phyloP scores from a whole-genome alignment of 2,888 invertebrate genomes.

The Spatulosminthurus flaviceps region DNA sequence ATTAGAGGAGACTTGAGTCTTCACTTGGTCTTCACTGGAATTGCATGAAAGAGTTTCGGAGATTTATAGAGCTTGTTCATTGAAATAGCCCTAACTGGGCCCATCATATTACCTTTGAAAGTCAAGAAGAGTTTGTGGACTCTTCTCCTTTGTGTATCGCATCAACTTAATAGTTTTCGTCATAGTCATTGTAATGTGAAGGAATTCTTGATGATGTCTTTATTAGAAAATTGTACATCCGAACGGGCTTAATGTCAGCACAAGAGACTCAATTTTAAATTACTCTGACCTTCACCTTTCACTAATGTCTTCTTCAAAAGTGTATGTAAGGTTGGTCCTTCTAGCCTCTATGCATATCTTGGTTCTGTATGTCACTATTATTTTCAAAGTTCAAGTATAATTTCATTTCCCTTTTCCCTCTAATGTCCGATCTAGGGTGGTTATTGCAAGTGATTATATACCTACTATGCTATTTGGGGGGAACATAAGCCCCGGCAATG shows the following conservation, averaged over 20 bases:
- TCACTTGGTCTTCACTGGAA: background rate
- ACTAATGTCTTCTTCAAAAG: background rate
- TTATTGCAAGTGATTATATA: too few species aligned
- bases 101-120: background rate
- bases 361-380: background rate
- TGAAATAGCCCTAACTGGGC: background rate
- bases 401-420: too few species aligned
- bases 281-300: conserved; percentile 16
- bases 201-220: conserved; percentile 15
- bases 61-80: conserved; percentile 1
- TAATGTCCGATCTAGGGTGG: too few species aligned
- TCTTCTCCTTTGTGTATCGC: background rate
- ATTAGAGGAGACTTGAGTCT: background rate
- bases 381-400: too few species aligned
- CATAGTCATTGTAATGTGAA: background rate
- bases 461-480: too few species aligned
- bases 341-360: background rate
- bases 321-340: background rate
- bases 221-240: background rate
- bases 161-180: background rate
- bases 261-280: conserved; percentile 22
- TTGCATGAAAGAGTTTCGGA: background rate
- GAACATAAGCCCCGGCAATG: too few species aligned
- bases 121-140: conserved; percentile 4
- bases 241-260: conserved; percentile 12